Evolutionary conservation across 2,113 vertebrate genomes (phyloP).

Genomic region (Rissa tridactyla): DNA sequence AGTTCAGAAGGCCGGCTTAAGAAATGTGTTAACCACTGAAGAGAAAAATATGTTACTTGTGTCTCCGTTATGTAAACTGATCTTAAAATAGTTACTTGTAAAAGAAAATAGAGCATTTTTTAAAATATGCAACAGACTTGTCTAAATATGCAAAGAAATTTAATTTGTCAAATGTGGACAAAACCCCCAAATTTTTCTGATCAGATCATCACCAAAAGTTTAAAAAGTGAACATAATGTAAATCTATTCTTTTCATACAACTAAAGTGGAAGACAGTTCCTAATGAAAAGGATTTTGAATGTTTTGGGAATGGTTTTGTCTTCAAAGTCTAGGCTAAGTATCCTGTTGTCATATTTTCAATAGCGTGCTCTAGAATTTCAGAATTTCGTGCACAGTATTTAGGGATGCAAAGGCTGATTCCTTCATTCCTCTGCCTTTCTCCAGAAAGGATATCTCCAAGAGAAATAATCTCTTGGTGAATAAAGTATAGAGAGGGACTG

Average conservation of each 20-base stretch:
- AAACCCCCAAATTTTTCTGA: background rate
- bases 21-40: background rate
- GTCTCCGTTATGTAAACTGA: background rate
- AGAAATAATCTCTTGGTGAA: background rate
- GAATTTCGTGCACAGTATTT: background rate
- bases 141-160: background rate
- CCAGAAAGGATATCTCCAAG: background rate
- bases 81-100: background rate
- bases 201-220: background rate
- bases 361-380: background rate
- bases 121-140: background rate
- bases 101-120: background rate
- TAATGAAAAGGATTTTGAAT: background rate
- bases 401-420: background rate
- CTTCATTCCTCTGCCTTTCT: background rate
- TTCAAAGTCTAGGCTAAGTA: background rate
- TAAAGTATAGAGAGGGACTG: background rate
- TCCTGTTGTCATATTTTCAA: background rate
- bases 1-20: constrained; percentile 37
- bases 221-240: background rate
- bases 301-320: background rate
- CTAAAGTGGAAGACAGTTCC: background rate
- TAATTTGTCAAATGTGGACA: background rate
- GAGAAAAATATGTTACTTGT: background rate
- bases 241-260: background rate